Evolutionary conservation across 2,888 invertebrate genomes (phyloP).

Genomic region (Acronicta leporina): DNA sequence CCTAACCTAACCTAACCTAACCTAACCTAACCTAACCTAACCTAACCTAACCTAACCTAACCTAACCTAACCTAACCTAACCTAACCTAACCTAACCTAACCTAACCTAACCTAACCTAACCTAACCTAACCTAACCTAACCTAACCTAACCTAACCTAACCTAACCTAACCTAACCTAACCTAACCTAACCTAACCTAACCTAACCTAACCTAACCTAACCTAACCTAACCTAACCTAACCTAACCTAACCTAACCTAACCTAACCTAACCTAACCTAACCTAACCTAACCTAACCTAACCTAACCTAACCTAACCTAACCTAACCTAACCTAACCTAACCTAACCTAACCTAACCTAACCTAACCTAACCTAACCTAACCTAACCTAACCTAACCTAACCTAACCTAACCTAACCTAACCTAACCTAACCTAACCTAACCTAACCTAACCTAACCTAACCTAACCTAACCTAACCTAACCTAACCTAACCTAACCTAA

Average conservation of each 20-base stretch:
- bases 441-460: constrained; percentile 22
- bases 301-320: constrained; percentile 14
- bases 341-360: constrained; percentile 14
- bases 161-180: constrained; percentile 1
- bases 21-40: no score
- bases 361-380: constrained; percentile 15
- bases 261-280: constrained; percentile 13
- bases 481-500: constrained; percentile 24
- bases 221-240: constrained; percentile 19
- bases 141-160: not conserved
- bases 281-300: constrained; percentile 14
- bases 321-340: constrained; percentile 13
- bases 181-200: constrained; percentile 13
- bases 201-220: constrained; percentile 16
- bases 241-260: constrained; percentile 15
- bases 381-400: constrained; percentile 16
- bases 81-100: no score
- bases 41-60: no score
- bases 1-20: no score
- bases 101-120: not conserved
- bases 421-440: constrained; percentile 16
- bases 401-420: constrained; percentile 16
- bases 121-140: not conserved
- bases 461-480: constrained; percentile 24
- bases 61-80: no score